phyloP scores from a whole-genome alignment of 2,888 invertebrate species.

The Tenthredo amoena region DNA sequence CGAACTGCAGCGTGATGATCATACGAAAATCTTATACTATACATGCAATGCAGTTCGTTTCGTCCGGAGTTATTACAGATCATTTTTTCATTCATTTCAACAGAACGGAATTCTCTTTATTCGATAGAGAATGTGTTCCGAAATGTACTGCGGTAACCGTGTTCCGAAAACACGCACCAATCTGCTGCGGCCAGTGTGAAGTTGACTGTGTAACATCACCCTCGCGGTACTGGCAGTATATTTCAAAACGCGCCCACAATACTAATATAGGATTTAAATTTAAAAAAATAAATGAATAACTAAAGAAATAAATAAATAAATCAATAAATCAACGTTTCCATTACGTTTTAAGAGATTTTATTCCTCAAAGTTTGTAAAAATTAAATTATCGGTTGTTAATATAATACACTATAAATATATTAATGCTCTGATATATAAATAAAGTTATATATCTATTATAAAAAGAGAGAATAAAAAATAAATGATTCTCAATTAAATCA shows the following conservation, averaged over 20 bases:
- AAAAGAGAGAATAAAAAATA: not conserved
- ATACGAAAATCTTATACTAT: not conserved
- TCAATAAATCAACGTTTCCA: not conserved
- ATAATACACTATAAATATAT: not conserved
- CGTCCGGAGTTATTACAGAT: constrained; percentile 57
- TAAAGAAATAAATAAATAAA: not conserved
- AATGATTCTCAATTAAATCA: constrained; percentile 10
- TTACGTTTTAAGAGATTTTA: constrained; percentile 20
- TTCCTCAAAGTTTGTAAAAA: constrained; percentile 14
- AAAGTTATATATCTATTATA: not conserved
- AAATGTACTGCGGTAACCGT: no score
- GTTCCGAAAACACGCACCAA: no score
- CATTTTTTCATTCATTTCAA: constrained; percentile 32
- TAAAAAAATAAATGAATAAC: not conserved
- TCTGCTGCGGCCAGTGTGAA: no score
- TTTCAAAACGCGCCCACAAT: not conserved
- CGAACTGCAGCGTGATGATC: constrained; percentile 48
- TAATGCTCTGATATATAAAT: not conserved
- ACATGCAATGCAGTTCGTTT: constrained; percentile 62
- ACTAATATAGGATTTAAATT: not conserved
- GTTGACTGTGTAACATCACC: no score
- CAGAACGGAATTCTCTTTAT: constrained; percentile 19
- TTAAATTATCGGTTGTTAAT: constrained; percentile 17
- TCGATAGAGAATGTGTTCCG: not conserved
- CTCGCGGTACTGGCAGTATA: no score